These are phyloP conservation scores for Aporophyla lueneburgensis DNA, from an alignment of 2,888 invertebrate species.

Conservation along the genomic window DNA sequence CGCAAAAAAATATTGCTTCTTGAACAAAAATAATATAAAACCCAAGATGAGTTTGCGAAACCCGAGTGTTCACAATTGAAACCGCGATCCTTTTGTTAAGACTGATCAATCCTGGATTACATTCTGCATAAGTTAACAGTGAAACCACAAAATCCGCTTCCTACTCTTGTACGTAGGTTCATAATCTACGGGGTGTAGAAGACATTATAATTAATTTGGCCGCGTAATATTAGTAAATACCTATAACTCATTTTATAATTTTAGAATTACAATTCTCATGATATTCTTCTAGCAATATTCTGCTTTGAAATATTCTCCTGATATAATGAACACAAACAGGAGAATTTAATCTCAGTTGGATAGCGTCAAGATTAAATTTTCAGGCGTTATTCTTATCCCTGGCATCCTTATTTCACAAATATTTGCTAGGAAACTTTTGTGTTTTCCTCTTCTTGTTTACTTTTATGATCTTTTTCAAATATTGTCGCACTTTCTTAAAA, in stretches of 20 bases:
- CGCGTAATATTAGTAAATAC: neutral
- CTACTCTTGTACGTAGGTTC: neutral
- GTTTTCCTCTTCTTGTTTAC: slow-evolving; percentile 36
- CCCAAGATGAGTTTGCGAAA: neutral
- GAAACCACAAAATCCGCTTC: neutral
- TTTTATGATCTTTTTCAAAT: slow-evolving; percentile 17
- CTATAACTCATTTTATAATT: slow-evolving; percentile 4
- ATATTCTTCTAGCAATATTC: neutral
- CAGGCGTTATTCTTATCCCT: slow-evolving; percentile 76
- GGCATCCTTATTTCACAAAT: slow-evolving; percentile 75
- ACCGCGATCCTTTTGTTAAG: slow-evolving; percentile 24
- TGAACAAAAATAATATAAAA: neutral
- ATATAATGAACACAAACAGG: slow-evolving; percentile 66
- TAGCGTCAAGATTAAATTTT: slow-evolving; percentile 79
- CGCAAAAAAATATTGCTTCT: neutral
- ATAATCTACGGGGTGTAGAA: neutral
- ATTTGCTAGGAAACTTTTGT: slow-evolving; percentile 72
- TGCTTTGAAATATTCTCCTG: slow-evolving; percentile 7
- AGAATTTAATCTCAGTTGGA: slow-evolving; percentile 77
- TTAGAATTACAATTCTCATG: neutral
- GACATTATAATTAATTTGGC: neutral
- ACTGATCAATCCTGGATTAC: slow-evolving; percentile 21
- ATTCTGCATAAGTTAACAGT: slow-evolving; percentile 7
- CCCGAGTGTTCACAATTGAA: slow-evolving; percentile 8
- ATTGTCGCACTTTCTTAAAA: neutral